These are phyloP conservation scores for Zhengitettix transpicula DNA, from an alignment of 2,888 invertebrate species.

Conservation along the genomic window DNA sequence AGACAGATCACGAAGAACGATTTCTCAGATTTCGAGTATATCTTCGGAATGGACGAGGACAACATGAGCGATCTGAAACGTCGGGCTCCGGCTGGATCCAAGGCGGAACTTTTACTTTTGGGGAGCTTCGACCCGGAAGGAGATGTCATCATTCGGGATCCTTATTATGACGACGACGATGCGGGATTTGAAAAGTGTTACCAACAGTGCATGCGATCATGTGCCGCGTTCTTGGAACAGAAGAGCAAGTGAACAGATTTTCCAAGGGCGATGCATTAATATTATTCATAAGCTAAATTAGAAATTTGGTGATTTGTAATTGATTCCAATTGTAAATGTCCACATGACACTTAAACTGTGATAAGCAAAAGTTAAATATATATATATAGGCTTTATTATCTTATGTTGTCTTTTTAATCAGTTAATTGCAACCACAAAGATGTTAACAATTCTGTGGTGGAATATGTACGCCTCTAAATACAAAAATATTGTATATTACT, in stretches of 20 bases:
- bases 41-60: slow-evolving; percentile 88
- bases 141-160: slow-evolving; percentile 70
- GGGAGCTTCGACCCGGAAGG: slow-evolving; percentile 76
- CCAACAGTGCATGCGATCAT: slow-evolving; percentile 51
- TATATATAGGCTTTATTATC: no score
- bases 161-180: slow-evolving; percentile 63
- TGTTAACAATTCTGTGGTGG: no score
- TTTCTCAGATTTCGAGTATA: slow-evolving; percentile 66
- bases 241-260: not conserved
- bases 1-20: slow-evolving; percentile 55
- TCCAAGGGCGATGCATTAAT: no score
- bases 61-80: slow-evolving; percentile 52
- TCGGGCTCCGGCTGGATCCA: slow-evolving; percentile 42
- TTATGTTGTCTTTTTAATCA: no score
- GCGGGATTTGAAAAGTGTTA: slow-evolving; percentile 61
- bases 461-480: no score
- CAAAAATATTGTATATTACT: no score
- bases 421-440: no score
- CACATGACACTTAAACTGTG: no score
- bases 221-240: slow-evolving; percentile 41
- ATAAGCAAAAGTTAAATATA: no score
- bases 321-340: no score
- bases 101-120: slow-evolving; percentile 59
- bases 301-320: no score
- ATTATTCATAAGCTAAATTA: no score